Percentiles rank a stretch among this genome's conserved stretches.
phyloP scores from a whole-genome alignment of 2,113 vertebrate species.

The Nesoenas mayeri region DNA sequence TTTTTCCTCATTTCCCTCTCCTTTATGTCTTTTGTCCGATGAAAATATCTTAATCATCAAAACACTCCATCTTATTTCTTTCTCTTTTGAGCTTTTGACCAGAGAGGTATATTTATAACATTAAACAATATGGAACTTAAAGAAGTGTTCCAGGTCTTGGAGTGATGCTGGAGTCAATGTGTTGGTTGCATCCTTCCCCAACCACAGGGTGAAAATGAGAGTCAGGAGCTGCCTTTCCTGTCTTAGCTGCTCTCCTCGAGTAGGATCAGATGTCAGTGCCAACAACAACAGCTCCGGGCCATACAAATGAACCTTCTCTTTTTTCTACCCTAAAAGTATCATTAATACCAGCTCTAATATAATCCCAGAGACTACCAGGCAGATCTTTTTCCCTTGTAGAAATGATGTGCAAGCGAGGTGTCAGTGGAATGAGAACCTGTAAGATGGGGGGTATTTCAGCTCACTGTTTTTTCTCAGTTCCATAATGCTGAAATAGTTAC shows the following conservation, averaged over 20 bases:
- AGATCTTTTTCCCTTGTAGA: neutral
- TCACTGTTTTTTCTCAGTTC: neutral
- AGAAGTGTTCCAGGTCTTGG: neutral
- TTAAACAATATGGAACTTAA: neutral
- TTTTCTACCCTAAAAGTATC: neutral
- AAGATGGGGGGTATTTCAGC: neutral
- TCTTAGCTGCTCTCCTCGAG: neutral
- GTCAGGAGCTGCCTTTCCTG: constrained; percentile 39
- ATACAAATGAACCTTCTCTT: constrained; percentile 34
- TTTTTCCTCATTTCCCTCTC: neutral
- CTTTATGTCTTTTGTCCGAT: neutral
- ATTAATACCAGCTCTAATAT: neutral
- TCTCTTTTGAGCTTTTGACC: neutral
- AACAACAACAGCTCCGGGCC: constrained; percentile 38
- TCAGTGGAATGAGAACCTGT: neutral
- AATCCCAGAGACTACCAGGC: neutral
- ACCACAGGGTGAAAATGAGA: neutral
- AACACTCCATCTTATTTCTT: neutral
- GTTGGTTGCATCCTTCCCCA: neutral
- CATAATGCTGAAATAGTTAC: neutral
- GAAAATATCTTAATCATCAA: neutral
- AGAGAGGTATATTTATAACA: neutral
- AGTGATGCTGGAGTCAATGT: neutral
- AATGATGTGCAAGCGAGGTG: neutral
- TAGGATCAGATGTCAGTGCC: neutral